Evolutionary conservation across 2,797 vertebrate genomes (phyloP).

Genomic region (Pelobates cultripes): DNA sequence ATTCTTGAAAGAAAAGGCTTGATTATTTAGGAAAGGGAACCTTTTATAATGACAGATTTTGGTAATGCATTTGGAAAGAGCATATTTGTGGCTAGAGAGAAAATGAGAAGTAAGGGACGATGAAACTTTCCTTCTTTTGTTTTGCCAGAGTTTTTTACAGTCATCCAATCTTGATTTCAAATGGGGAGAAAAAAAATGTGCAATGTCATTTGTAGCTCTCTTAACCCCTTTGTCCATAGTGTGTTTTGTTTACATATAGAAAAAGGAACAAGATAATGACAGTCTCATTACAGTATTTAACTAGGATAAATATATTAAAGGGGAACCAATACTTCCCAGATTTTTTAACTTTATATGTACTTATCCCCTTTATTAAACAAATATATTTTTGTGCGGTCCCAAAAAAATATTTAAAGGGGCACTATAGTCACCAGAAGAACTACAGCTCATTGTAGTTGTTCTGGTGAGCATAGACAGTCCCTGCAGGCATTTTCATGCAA

Average conservation of each 20-base stretch:
- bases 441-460: no score
- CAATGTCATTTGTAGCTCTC: neutral
- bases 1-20: neutral
- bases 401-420: no score
- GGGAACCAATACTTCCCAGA: no score
- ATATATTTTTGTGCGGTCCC: no score
- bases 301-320: no score
- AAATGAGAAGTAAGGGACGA: conserved; percentile 5
- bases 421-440: no score
- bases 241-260: neutral
- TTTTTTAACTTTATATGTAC: no score
- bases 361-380: no score
- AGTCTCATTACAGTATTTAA: no score
- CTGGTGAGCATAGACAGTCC: no score
- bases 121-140: neutral
- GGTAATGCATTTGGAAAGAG: neutral
- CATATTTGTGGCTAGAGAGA: conserved; percentile 13
- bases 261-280: neutral
- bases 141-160: neutral
- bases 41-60: neutral
- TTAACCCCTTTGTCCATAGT: neutral
- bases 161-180: neutral
- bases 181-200: neutral
- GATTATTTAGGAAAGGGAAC: neutral
- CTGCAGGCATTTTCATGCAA: no score